These are phyloP conservation scores for Wasmannia auropunctata DNA, from an alignment of 1,140 invertebrate species.

Conservation along the genomic window DNA sequence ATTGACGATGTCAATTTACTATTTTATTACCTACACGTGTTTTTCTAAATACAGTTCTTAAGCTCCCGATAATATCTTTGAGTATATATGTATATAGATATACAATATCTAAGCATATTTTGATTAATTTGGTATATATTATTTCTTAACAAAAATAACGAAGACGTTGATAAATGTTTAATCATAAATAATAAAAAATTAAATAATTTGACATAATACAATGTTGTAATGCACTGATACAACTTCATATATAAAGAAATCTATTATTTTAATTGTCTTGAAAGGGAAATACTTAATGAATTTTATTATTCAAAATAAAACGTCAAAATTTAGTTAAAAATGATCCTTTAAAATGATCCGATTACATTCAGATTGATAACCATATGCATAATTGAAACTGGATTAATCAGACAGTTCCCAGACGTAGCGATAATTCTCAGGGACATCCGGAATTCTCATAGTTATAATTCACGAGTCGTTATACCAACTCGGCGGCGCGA, in stretches of 20 bases:
- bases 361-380: not conserved
- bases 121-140: not conserved
- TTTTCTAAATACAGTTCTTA: not conserved
- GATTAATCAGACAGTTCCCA: not conserved
- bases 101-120: not conserved
- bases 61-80: not conserved
- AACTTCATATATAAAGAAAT: not conserved
- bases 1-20: not conserved
- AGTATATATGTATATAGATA: not conserved
- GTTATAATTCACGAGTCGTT: conserved; percentile 41
- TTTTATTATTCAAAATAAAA: not conserved
- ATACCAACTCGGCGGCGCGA: not conserved
- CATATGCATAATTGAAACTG: not conserved
- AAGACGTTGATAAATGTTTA: not conserved
- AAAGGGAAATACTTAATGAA: not conserved
- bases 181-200: not conserved
- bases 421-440: not conserved
- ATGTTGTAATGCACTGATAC: not conserved
- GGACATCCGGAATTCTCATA: not conserved
- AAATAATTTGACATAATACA: not conserved
- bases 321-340: no score
- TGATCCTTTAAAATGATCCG: not conserved
- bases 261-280: not conserved
- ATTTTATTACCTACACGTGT: not conserved
- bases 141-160: not conserved